Conservation (phyloP, 2,797 vertebrate genomes). For the Xenentodon cancila region DNA sequence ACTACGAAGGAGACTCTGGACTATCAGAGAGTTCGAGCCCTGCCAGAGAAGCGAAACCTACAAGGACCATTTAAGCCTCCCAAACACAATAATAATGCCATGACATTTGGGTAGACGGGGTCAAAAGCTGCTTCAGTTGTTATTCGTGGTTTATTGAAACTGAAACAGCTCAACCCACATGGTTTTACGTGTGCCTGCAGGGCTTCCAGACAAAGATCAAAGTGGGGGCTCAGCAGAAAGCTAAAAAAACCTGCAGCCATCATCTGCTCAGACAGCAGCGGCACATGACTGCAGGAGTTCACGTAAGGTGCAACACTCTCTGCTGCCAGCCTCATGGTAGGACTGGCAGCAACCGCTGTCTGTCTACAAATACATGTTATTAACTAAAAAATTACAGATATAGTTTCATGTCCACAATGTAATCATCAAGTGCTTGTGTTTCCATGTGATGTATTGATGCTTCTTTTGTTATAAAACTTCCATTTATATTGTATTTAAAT, state of each 20-base stretch:
- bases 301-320: conserved; percentile 2
- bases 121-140: neutral
- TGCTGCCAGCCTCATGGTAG: neutral
- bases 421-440: neutral
- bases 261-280: conserved; percentile 27
- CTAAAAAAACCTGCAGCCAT: conserved; percentile 15
- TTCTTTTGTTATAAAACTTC: neutral
- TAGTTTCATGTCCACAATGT: neutral
- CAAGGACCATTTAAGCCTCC: neutral
- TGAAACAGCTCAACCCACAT: conserved; percentile 14
- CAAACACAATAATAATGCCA: neutral
- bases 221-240: conserved; percentile 7
- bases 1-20: neutral
- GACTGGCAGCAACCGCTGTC: neutral
- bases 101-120: neutral
- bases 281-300: conserved; percentile 18
- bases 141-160: conserved; percentile 15
- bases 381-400: too few species aligned
- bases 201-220: conserved; percentile 7
- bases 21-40: neutral
- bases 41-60: neutral
- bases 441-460: neutral
- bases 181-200: conserved; percentile 10
- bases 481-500: too few species aligned
- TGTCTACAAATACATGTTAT: neutral